A percentile compares a stretch with the other conserved stretches of the same genome.
Conservation (phyloP, 2,888 invertebrate species). For the Apotomis capreana region DNA sequence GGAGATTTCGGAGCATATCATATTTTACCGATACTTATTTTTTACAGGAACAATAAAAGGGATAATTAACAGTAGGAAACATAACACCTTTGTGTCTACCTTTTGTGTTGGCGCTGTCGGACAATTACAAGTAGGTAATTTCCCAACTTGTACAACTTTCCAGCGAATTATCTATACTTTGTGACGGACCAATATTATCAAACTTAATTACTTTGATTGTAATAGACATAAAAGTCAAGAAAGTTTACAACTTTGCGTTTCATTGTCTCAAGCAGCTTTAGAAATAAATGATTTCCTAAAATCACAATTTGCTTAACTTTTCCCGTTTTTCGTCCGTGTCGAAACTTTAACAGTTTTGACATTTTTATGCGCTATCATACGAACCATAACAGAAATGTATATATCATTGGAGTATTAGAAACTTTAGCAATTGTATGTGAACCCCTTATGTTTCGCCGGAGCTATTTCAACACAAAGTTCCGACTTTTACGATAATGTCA, state of each 20-base stretch:
- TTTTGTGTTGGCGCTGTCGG: constrained; percentile 3
- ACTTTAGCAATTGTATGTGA: constrained; percentile 81
- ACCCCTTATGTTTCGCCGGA: constrained; percentile 80
- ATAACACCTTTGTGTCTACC: neutral
- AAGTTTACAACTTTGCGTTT: neutral
- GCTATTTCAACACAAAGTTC: constrained; percentile 80
- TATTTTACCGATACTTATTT: neutral
- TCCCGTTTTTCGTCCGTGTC: constrained; percentile 25
- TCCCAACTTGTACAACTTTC: neutral
- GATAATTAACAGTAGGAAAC: constrained; percentile 8
- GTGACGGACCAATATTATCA: constrained; percentile 14
- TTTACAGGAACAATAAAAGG: neutral
- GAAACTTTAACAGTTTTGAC: constrained; percentile 64
- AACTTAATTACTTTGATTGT: constrained; percentile 16
- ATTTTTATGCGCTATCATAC: constrained; percentile 77
- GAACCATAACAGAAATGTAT: constrained; percentile 63
- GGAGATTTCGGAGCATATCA: neutral
- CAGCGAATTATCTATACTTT: neutral
- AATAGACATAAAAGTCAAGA: constrained; percentile 2
- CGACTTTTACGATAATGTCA: constrained; percentile 83
- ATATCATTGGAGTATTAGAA: constrained; percentile 78
- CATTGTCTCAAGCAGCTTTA: neutral
- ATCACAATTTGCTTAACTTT: constrained; percentile 22
- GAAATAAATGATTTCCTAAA: constrained; percentile 5
- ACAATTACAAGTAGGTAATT: neutral